phyloP scores from a whole-genome alignment of 2,113 vertebrate species.

The Pagrus major region DNA sequence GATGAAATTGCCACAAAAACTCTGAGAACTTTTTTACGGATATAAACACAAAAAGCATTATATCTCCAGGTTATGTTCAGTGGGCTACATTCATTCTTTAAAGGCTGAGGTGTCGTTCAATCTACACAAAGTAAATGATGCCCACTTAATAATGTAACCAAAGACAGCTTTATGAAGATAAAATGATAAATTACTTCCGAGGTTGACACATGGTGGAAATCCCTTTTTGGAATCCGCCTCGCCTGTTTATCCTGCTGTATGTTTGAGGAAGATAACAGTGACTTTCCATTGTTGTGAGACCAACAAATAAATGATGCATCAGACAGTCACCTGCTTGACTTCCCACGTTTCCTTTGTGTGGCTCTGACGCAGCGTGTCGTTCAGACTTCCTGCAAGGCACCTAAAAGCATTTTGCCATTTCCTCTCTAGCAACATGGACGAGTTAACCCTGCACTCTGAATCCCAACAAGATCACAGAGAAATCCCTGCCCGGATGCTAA shows the following conservation, averaged over 20 bases:
- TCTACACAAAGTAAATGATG: neutral
- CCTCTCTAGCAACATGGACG: slow-evolving; percentile 29
- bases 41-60: neutral
- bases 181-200: neutral
- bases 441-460: neutral
- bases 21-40: too few relatives aligned
- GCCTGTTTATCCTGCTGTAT: slow-evolving; percentile 23
- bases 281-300: slow-evolving; percentile 44
- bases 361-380: slow-evolving; percentile 30
- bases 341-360: slow-evolving; percentile 68
- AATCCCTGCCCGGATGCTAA: slow-evolving; percentile 14
- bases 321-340: slow-evolving; percentile 69
- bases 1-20: too few relatives aligned
- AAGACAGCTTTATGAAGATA: neutral
- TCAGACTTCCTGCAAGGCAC: slow-evolving; percentile 48
- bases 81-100: neutral
- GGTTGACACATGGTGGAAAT: slow-evolving; percentile 9
- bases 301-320: slow-evolving; percentile 64
- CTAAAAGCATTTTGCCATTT: slow-evolving; percentile 75
- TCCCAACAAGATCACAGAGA: slow-evolving; percentile 33
- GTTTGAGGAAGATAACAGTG: slow-evolving; percentile 57
- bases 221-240: neutral
- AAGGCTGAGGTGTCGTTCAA: neutral
- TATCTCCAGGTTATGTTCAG: neutral
- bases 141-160: neutral